These are phyloP conservation scores for Stratiomys singularior DNA, from an alignment of 2,888 invertebrate species.

Conservation along the genomic window DNA sequence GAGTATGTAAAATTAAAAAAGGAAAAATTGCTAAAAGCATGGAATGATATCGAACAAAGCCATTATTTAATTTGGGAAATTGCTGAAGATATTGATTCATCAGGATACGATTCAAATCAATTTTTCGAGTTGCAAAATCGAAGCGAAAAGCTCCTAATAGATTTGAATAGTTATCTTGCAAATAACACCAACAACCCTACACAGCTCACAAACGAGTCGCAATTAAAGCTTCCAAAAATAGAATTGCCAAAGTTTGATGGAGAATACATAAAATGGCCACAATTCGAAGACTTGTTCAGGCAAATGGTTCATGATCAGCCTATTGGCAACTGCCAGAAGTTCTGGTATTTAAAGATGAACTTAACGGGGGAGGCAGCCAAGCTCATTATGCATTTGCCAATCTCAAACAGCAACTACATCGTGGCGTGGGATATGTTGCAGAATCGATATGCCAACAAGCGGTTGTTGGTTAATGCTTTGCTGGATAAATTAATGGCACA, in stretches of 20 bases:
- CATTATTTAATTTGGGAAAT: background rate
- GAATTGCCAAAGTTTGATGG: slow-evolving; percentile 20
- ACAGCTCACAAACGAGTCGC: background rate
- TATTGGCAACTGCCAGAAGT: slow-evolving; percentile 45
- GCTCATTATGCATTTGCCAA: slow-evolving; percentile 44
- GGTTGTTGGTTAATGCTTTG: slow-evolving; percentile 43
- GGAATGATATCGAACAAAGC: background rate
- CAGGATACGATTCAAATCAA: background rate
- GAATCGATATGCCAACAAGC: slow-evolving; percentile 45
- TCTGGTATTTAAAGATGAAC: slow-evolving; percentile 49
- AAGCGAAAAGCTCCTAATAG: background rate
- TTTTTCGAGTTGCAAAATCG: background rate
- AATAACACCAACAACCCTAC: background rate
- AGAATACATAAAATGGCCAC: slow-evolving; percentile 26
- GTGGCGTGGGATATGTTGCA: slow-evolving; percentile 45
- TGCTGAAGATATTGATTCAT: background rate
- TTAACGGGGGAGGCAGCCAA: slow-evolving; percentile 46
- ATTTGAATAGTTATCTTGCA: background rate
- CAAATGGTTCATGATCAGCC: slow-evolving; percentile 25
- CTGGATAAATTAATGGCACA: slow-evolving; percentile 44
- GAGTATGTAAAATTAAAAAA: background rate
- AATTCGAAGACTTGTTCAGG: slow-evolving; percentile 16
- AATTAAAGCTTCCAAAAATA: slow-evolving; percentile 20
- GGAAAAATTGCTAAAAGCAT: background rate
- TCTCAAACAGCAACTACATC: slow-evolving; percentile 47